phyloP scores from a whole-genome alignment of 2,888 invertebrate species.

The Sminthurides aquaticus region DNA sequence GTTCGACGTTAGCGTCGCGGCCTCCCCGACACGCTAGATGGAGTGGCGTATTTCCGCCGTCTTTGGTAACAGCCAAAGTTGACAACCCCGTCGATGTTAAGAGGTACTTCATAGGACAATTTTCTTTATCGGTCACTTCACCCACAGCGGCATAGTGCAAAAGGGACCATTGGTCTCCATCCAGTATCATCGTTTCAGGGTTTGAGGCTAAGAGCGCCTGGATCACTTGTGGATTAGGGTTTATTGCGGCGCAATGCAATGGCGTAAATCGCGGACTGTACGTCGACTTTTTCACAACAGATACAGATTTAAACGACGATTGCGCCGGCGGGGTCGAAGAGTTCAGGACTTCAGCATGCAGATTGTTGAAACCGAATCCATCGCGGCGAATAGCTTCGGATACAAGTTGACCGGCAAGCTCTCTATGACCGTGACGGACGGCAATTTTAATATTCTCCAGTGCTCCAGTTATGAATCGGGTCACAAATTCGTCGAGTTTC shows the following conservation, averaged over 20 bases:
- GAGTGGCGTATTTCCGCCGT: constrained; percentile 48
- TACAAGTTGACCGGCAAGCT: constrained; percentile 44
- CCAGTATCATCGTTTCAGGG: too few species aligned
- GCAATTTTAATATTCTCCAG: constrained; percentile 45
- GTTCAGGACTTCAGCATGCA: constrained; percentile 33
- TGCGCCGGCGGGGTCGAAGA: constrained; percentile 16
- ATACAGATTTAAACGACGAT: constrained; percentile 40
- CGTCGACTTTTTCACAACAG: too few species aligned
- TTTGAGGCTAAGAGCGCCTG: too few species aligned
- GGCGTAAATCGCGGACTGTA: too few species aligned
- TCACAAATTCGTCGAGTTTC: too few species aligned
- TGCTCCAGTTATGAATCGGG: not conserved
- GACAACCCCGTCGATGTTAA: constrained; percentile 42
- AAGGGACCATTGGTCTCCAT: too few species aligned
- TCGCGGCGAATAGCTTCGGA: constrained; percentile 24
- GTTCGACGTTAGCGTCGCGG: constrained; percentile 47
- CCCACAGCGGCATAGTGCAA: too few species aligned
- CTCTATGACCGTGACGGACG: constrained; percentile 48
- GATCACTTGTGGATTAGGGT: too few species aligned
- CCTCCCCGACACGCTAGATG: constrained; percentile 48
- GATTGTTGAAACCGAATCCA: constrained; percentile 36
- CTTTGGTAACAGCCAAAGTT: constrained; percentile 44
- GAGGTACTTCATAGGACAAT: too few species aligned
- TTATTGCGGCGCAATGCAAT: too few species aligned
- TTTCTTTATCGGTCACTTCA: too few species aligned